Evolutionary conservation across 2,888 invertebrate genomes (phyloP), one percentile per base, ranked within the genome.

Genomic region (Cryptus viduatorius): DNA sequence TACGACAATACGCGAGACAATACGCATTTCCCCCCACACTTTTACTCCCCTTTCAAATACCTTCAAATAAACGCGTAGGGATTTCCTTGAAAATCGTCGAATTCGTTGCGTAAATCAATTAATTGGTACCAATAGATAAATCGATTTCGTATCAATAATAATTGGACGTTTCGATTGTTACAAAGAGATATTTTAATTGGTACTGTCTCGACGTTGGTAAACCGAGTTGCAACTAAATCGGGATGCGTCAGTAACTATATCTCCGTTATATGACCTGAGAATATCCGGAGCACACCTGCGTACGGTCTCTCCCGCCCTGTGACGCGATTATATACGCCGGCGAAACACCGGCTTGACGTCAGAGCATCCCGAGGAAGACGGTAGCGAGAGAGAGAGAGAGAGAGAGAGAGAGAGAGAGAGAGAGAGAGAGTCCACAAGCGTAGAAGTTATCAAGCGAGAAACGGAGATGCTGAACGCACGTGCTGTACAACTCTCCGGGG

Each of bases 291-390:
- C 16, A 53, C 42, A 61, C 48, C 67, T 56, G 76, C 50, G 44
- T 24, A 48, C 53, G 19, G 8, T 37, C 37, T 37, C 37, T 31
- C 31, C 14, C 46, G 31, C 61, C 67, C 37, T 10, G 76, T 81
- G 81, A 76, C 75, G 75, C 75, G 61, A 24, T 68, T 69, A 50
- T 65, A 48, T 42, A 16, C 19, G 19, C 19, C 31, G 24, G 29
- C 24, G 29, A 50, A 50, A 75, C 44, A 4, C 19, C 37, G 48
- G 56, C 56, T 78, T 79, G 83, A 79, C 83, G 83, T 83, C 83
- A 68, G 73, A 79, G 79, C 31, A 75, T 83, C 46, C 46, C 73
- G 64, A 37, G 37, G 5, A 64, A 69, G 68, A 8, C 29, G 37
- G 0, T 37, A 1, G 8, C 4, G 4, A 44, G 59, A 59, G 29